Conservation (phyloP, 2,888 invertebrate species). For the Chorisops tibialis region DNA sequence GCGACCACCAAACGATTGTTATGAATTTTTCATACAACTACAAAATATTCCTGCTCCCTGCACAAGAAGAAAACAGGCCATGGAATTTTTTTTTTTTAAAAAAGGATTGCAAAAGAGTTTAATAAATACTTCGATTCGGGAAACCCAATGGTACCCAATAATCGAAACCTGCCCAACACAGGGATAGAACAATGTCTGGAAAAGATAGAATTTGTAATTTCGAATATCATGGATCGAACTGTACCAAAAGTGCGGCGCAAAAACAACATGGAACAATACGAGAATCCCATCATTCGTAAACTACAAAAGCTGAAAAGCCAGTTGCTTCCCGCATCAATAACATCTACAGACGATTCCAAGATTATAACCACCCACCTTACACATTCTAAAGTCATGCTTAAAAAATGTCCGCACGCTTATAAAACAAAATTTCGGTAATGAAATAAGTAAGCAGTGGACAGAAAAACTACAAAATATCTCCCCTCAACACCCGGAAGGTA, state of each 20-base stretch:
- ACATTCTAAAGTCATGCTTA: not conserved
- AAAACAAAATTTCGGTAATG: not conserved
- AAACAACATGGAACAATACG: no score
- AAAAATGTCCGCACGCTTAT: not conserved
- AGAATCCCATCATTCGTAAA: no score
- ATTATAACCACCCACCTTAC: not conserved
- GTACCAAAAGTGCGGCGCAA: not conserved
- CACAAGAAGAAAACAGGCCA: not conserved
- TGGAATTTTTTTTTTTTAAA: not conserved
- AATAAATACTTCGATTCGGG: not conserved
- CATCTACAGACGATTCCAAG: slow-evolving; percentile 1
- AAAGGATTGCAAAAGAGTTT: not conserved
- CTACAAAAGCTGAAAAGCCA: slow-evolving; percentile 3
- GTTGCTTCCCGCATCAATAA: not conserved
- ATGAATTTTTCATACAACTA: not conserved
- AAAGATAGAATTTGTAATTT: not conserved
- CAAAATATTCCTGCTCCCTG: not conserved
- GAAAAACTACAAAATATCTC: no score
- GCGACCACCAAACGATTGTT: not conserved
- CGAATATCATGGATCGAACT: not conserved
- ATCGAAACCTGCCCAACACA: no score
- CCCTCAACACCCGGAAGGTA: not conserved
- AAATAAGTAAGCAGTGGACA: not conserved
- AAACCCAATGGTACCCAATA: no score
- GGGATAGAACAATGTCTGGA: slow-evolving; percentile 1